These are phyloP conservation scores for Trichosurus vulpecula DNA, from an alignment of 2,797 vertebrate species.

Conservation along the genomic window DNA sequence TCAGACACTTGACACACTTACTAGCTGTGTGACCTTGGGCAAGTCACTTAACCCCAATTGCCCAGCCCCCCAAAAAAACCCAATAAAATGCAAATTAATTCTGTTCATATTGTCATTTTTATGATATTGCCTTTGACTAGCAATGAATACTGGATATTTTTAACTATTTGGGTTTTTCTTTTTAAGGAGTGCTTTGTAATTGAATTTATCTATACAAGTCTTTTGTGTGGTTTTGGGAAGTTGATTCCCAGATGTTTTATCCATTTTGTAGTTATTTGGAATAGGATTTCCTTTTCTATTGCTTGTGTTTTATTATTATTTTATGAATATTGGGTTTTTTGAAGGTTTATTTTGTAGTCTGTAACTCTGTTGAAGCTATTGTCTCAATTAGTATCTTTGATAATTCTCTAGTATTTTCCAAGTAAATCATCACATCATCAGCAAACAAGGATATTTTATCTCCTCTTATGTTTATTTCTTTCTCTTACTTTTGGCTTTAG, in stretches of 20 bases:
- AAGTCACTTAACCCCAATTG: too few relatives aligned
- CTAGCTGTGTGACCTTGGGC: too few relatives aligned
- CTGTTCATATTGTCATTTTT: background rate
- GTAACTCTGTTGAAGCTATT: background rate
- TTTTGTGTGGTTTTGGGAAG: background rate
- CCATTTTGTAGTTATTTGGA: background rate
- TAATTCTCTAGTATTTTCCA: background rate
- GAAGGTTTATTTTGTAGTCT: background rate
- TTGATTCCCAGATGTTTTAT: background rate
- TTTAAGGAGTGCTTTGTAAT: background rate
- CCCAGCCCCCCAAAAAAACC: too few relatives aligned
- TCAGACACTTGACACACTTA: too few relatives aligned
- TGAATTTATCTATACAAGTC: background rate
- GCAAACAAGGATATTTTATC: background rate
- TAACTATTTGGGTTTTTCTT: background rate
- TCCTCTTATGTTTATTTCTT: background rate
- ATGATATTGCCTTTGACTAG: background rate
- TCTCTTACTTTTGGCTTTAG: background rate
- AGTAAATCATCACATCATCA: too few relatives aligned
- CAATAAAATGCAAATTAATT: background rate
- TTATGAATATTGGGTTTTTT: background rate
- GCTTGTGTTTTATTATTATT: background rate
- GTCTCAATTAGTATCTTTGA: background rate
- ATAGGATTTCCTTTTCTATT: background rate
- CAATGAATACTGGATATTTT: background rate